phyloP scores from a whole-genome alignment of 2,113 vertebrate species.

The Lota lota region DNA sequence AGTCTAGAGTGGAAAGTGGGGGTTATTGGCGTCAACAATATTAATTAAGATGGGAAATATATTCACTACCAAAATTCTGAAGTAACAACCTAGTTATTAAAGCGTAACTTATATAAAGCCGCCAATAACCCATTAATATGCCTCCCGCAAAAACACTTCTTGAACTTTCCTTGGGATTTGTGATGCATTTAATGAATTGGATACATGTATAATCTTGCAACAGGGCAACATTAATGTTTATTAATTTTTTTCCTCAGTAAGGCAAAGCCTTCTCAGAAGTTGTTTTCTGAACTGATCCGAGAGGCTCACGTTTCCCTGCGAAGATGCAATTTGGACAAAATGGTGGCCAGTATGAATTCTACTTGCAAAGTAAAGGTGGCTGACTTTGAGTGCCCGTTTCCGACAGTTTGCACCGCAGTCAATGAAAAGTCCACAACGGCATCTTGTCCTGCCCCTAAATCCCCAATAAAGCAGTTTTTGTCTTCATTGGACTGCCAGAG shows the following conservation, averaged over 20 bases:
- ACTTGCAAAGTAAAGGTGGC: constrained; percentile 9
- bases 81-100: no score
- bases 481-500: background rate
- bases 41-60: no score
- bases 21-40: no score
- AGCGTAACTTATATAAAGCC: no score
- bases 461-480: constrained; percentile 2
- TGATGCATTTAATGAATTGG: no score
- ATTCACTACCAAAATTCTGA: no score
- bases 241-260: constrained; percentile 28
- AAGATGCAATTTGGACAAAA: constrained; percentile 51
- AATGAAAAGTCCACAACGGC: background rate
- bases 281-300: constrained; percentile 62
- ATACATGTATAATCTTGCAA: no score
- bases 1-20: no score
- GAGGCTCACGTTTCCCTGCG: constrained; percentile 65
- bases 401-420: background rate
- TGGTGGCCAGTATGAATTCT: background rate
- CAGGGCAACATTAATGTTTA: constrained; percentile 19
- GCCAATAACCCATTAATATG: no score
- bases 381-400: background rate
- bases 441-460: background rate
- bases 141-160: no score
- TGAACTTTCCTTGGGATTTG: no score
- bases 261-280: constrained; percentile 47